Evolutionary conservation across 2,797 vertebrate species (phyloP).

Genomic region (Petrocephalus schoutedeni): DNA sequence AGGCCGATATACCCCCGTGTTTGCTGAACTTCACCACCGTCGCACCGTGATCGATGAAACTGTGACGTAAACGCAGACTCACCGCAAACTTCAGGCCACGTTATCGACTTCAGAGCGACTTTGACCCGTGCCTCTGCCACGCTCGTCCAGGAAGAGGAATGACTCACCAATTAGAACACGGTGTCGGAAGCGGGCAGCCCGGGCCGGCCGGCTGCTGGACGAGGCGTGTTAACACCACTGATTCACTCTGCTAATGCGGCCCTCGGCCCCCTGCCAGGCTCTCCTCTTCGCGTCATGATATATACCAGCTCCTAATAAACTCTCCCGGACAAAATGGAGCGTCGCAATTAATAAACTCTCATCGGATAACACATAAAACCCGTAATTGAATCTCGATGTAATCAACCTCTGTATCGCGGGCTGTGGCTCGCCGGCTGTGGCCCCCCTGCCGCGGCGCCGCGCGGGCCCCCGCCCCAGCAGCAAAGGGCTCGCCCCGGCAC

Average conservation of each 20-base stretch:
- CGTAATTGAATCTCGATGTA: constrained; percentile 63
- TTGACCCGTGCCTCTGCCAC: constrained; percentile 43
- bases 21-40: background rate
- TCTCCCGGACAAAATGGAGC: constrained; percentile 59
- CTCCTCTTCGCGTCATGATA: constrained; percentile 55
- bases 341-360: constrained; percentile 59
- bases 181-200: constrained; percentile 43
- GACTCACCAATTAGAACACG: constrained; percentile 50
- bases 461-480: background rate
- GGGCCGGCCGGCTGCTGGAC: constrained; percentile 37
- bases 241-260: constrained; percentile 50
- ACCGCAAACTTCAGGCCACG: background rate
- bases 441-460: background rate
- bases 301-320: constrained; percentile 64
- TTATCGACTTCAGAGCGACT: constrained; percentile 2
- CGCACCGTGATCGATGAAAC: background rate
- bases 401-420: constrained; percentile 60
- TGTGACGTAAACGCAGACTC: background rate
- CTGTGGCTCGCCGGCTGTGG: constrained; percentile 33
- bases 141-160: constrained; percentile 33
- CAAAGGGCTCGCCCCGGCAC: background rate
- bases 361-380: constrained; percentile 47
- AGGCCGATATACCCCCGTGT: background rate
- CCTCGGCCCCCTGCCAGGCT: constrained; percentile 30
- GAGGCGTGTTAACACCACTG: constrained; percentile 38